Conservation (phyloP, 2,113 vertebrate genomes). For the Paramormyrops kingsleyae region DNA sequence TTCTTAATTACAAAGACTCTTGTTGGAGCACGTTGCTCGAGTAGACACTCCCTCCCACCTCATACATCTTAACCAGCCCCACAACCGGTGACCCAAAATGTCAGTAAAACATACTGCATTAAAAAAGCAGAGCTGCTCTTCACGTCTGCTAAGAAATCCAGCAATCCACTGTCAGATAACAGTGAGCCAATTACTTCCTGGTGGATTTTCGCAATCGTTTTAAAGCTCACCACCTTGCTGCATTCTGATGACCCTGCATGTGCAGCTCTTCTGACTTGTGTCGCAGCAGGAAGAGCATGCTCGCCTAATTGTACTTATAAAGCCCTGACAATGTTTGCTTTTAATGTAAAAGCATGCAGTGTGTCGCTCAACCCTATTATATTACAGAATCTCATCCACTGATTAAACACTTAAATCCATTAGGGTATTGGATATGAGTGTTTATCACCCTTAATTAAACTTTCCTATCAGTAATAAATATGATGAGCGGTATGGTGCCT, state of each 20-base stretch:
- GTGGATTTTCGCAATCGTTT: not conserved
- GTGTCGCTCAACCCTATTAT: not conserved
- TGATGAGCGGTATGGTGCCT: not conserved
- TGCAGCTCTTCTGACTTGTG: not conserved
- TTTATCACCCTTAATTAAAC: not conserved
- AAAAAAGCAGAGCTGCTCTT: not conserved
- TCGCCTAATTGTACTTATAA: not conserved
- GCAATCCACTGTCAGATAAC: not conserved
- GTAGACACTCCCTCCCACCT: not conserved
- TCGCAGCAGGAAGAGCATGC: not conserved
- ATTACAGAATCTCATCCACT: not conserved
- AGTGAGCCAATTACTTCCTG: not conserved
- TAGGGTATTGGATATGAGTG: not conserved
- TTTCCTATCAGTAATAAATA: not conserved
- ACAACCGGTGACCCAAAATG: not conserved
- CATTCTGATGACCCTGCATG: not conserved
- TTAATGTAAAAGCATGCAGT: not conserved
- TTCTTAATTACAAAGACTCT: constrained; percentile 18
- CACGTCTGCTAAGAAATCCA: not conserved
- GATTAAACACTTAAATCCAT: constrained; percentile 1
- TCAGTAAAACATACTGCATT: not conserved
- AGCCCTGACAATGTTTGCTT: not conserved
- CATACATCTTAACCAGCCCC: not conserved
- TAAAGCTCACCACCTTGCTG: not conserved
- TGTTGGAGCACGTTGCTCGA: not conserved